A percentile compares a stretch with the other conserved stretches of the same genome.
phyloP scores from a whole-genome alignment of 2,888 invertebrate genomes.

The Zaprionus bogoriensis region DNA sequence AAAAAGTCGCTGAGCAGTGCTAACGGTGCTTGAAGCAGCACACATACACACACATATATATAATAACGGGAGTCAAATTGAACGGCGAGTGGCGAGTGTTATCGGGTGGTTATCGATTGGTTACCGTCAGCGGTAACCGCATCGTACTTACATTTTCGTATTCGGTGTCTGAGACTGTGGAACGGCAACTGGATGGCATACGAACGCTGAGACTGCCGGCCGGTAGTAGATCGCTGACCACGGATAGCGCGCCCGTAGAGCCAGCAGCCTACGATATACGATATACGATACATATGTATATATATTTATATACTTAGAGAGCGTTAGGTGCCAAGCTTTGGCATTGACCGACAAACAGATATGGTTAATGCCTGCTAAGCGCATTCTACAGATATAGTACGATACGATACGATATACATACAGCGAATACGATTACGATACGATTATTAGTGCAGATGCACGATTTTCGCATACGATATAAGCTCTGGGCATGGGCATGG shows the following conservation, averaged over 20 bases:
- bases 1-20: neutral
- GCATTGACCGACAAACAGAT: too few relatives aligned
- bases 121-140: neutral
- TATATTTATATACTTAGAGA: constrained; percentile 7
- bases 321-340: constrained; percentile 2
- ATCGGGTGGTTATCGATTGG: constrained; percentile 4
- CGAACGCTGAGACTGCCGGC: constrained; percentile 84
- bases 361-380: too few relatives aligned
- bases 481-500: constrained; percentile 7
- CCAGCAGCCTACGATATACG: constrained; percentile 85
- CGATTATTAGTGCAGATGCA: constrained; percentile 14
- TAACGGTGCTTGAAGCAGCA: too few relatives aligned
- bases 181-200: constrained; percentile 90
- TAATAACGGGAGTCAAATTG: too few relatives aligned
- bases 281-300: constrained; percentile 63
- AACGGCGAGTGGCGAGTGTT: neutral
- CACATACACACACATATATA: too few relatives aligned
- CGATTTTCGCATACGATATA: constrained; percentile 20
- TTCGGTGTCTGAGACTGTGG: constrained; percentile 97
- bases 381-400: too few relatives aligned
- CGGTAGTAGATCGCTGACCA: constrained; percentile 85
- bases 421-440: constrained; percentile 18
- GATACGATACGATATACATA: constrained; percentile 25
- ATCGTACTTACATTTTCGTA: constrained; percentile 91
- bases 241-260: constrained; percentile 85